Evolutionary conservation across 2,797 vertebrate species (phyloP).

Genomic region (Eulemur rubriventer): DNA sequence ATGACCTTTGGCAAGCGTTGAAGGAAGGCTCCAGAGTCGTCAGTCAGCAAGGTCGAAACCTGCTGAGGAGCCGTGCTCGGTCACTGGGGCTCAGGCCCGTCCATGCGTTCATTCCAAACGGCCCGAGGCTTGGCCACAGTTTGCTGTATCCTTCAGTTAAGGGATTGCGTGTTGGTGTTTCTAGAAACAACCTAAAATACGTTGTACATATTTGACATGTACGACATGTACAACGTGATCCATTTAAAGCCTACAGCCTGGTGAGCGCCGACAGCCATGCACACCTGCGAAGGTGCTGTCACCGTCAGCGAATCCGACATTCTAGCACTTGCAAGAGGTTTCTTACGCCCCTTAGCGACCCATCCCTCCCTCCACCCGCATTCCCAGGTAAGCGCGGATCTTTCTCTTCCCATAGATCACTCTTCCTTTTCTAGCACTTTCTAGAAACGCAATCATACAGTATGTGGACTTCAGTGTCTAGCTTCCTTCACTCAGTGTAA

Average conservation of each 20-base stretch:
- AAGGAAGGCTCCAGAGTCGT: not conserved
- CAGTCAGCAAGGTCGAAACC: not conserved
- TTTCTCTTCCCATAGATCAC: accelerated
- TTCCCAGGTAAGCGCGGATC: not conserved
- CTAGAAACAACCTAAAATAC: not conserved
- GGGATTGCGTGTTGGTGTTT: not conserved
- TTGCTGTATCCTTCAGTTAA: not conserved
- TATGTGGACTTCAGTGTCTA: accelerated
- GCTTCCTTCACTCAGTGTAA: not conserved
- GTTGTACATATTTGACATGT: accelerated
- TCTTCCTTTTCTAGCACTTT: not conserved
- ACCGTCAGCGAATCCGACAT: accelerated
- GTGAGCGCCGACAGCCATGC: not conserved
- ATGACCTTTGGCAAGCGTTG: not conserved
- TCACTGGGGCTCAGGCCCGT: accelerated
- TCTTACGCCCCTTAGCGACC: not conserved
- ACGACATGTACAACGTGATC: accelerated
- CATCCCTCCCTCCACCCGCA: not conserved
- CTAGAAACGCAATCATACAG: not conserved
- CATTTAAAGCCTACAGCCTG: not conserved
- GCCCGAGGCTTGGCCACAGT: accelerated
- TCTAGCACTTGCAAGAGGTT: accelerated
- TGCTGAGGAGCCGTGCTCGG: not conserved
- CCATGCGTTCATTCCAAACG: not conserved
- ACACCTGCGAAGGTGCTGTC: accelerated